Conservation (phyloP, 2,888 invertebrate species). For the Aphodius granarius region DNA sequence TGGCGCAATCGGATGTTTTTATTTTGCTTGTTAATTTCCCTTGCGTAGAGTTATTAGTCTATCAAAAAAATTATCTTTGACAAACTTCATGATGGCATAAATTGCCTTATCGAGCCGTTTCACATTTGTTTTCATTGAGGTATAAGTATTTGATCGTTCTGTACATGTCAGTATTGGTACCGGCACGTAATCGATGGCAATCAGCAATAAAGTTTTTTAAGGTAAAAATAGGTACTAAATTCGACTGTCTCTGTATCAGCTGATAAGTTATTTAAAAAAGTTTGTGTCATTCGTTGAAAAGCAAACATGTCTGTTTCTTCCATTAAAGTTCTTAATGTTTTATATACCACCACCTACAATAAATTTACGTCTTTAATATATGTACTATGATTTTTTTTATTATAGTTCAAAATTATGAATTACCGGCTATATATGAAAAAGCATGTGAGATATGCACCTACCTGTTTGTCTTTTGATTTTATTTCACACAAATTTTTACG, state of each 20-base stretch:
- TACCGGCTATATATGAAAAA: too few relatives aligned
- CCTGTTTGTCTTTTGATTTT: slow-evolving; percentile 30
- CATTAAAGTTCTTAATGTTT: slow-evolving; percentile 27
- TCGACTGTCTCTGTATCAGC: slow-evolving; percentile 28
- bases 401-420: too few relatives aligned
- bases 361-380: too few relatives aligned
- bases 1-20: too few relatives aligned
- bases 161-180: slow-evolving; percentile 38
- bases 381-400: too few relatives aligned
- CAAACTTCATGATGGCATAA: slow-evolving; percentile 33
- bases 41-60: slow-evolving; percentile 21
- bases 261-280: slow-evolving; percentile 21
- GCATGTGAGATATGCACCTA: slow-evolving; percentile 20
- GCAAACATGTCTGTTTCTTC: slow-evolving; percentile 29
- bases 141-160: slow-evolving; percentile 35
- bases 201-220: too few relatives aligned
- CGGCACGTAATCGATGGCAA: slow-evolving; percentile 31
- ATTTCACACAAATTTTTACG: slow-evolving; percentile 33
- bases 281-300: slow-evolving; percentile 26
- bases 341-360: slow-evolving; percentile 18
- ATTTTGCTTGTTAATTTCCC: background rate
- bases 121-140: slow-evolving; percentile 29
- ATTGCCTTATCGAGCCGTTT: slow-evolving; percentile 35
- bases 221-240: slow-evolving; percentile 32
- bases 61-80: slow-evolving; percentile 35